These are phyloP conservation scores for Pteronura brasiliensis DNA, from an alignment of 2,113 vertebrate species.

Conservation along the genomic window DNA sequence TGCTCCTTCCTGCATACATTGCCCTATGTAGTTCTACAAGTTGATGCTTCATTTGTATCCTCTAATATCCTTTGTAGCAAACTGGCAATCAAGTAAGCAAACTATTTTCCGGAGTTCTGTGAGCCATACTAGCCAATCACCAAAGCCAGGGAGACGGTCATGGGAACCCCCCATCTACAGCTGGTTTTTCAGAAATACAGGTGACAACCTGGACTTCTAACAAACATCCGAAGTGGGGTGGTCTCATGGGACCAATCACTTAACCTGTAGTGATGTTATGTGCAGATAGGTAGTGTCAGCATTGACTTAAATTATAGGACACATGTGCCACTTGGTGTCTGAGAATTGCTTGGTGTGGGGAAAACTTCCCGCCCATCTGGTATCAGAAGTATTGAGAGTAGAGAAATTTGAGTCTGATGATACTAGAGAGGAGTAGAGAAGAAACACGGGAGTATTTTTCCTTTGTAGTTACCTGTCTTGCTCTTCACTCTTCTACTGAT, in stretches of 20 bases:
- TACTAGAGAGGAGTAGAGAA: not conserved
- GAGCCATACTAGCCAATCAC: not conserved
- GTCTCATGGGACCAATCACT: not conserved
- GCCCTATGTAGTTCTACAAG: not conserved
- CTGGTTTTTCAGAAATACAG: not conserved
- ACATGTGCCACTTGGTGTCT: not conserved
- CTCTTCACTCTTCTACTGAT: not conserved
- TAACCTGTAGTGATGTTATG: not conserved
- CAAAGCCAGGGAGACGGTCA: not conserved
- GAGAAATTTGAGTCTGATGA: not conserved
- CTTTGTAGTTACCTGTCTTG: not conserved
- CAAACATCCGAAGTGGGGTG: not conserved
- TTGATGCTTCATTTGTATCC: not conserved
- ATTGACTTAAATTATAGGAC: not conserved
- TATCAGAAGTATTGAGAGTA: not conserved
- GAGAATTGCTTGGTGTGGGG: not conserved
- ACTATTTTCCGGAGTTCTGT: not conserved
- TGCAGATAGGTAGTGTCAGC: not conserved
- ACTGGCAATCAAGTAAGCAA: not conserved
- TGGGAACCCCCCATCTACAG: not conserved
- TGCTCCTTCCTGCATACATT: not conserved
- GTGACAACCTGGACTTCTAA: not conserved
- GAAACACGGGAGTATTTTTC: not conserved
- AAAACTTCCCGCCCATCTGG: not conserved
- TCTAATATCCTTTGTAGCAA: not conserved